A percentile compares a stretch with the other conserved stretches of the same genome.
phyloP scores from a whole-genome alignment of 2,888 invertebrate species.

The Lasioglossum figueresi region DNA sequence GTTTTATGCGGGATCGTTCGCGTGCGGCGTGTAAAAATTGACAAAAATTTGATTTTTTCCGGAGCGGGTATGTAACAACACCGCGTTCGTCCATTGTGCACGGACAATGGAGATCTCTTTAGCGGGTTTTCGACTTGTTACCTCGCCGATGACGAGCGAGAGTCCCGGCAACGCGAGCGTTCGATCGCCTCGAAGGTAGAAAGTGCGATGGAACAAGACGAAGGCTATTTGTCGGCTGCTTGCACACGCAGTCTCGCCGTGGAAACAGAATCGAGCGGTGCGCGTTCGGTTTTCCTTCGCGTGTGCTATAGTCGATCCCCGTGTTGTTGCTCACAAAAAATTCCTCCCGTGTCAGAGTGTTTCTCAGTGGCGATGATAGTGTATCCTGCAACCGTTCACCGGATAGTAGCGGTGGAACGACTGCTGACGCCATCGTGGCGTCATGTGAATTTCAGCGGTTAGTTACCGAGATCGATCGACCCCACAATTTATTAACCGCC shows the following conservation, averaged over 20 bases:
- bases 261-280: slow-evolving; percentile 61
- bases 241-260: slow-evolving; percentile 59
- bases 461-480: neutral
- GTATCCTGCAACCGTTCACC: neutral
- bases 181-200: slow-evolving; percentile 72
- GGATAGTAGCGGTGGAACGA: neutral
- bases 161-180: slow-evolving; percentile 42
- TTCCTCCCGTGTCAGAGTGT: neutral
- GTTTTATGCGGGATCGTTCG: neutral
- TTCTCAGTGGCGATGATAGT: neutral
- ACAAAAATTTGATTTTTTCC: neutral
- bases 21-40: neutral
- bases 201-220: slow-evolving; percentile 67
- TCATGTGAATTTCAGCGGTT: neutral
- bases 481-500: neutral
- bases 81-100: neutral
- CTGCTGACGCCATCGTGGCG: neutral
- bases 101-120: slow-evolving; percentile 15
- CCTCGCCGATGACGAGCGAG: slow-evolving; percentile 53
- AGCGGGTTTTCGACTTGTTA: slow-evolving; percentile 20
- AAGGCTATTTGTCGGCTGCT: slow-evolving; percentile 64
- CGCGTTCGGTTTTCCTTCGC: slow-evolving; percentile 11
- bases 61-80: no score
- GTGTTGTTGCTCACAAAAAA: neutral
- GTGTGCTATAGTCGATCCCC: neutral